Evolutionary conservation across 2,113 vertebrate genomes (phyloP), one percentile per base, ranked within the genome.

Genomic region (Girardinichthys multiradiatus): DNA sequence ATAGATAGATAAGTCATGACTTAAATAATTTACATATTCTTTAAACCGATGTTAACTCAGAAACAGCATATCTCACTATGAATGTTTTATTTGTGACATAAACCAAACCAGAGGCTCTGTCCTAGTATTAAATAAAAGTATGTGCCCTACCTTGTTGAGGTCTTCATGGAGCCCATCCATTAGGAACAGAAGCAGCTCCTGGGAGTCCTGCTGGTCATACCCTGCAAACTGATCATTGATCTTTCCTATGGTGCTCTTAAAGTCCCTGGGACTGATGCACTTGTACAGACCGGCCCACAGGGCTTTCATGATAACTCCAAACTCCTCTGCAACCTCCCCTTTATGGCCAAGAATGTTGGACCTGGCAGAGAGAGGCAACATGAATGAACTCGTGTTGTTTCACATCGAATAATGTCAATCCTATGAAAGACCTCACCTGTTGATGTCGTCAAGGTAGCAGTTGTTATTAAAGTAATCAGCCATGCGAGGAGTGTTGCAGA

Each of bases 161-260:
- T 99, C 98, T 90, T 99, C 98, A 1, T 99, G 98, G 54, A 99
- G 95, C 57, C 98, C 97, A 29, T 99, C 98, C 97, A 99, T 99
- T 39, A 99, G 93, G 86, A 99, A 99, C 48, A 99, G 95, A 60
- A 99, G 95, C 82, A 99, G 76, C 83, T 99, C 98, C 89, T 99
- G 98, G 4, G 98, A 99, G 90, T 99, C 98, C 71, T 99, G 98
- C 83, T 99, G 98, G 74, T 97, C 96, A 7, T 94, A 97, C 48
- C 97, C 94, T 60, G 96, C 89, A 92, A 99, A 99, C 80, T 98
- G 97, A 15, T 98, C 97, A 39, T 99, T 98, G 85, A 99, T 97
- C 89, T 99, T 99, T 58, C 97, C 95, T 64, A 99, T 97, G 81
- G 97, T 99, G 90, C 95, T 91, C 91, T 98, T 99, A 64, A 99